Evolutionary conservation across 2,113 vertebrate species (phyloP).

Genomic region (Galbula dea): DNA sequence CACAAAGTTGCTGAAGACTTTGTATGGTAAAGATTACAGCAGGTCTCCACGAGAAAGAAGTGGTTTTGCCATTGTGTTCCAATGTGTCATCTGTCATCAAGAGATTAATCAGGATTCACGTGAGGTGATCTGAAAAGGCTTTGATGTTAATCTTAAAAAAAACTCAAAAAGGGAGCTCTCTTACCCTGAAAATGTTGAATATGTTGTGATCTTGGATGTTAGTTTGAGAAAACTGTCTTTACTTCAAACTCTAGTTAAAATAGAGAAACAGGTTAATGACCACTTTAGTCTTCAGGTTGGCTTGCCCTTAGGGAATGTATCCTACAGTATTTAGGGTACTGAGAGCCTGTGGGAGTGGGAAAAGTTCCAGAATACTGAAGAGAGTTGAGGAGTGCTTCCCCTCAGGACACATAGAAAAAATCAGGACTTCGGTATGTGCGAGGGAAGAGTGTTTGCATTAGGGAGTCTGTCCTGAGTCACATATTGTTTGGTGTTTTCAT

Average conservation of each 20-base stretch:
- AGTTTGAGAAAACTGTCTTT: neutral
- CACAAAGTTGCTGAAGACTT: neutral
- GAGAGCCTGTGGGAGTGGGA: neutral
- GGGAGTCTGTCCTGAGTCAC: neutral
- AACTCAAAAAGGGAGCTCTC: neutral
- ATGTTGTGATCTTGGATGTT: neutral
- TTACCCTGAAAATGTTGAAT: neutral
- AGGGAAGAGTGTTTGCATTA: neutral
- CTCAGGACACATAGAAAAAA: neutral
- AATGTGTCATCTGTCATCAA: neutral
- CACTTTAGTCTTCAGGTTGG: neutral
- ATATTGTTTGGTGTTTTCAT: neutral
- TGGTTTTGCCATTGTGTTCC: neutral
- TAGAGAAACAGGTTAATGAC: neutral
- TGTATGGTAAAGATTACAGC: neutral
- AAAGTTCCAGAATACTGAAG: neutral
- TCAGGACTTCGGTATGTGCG: neutral
- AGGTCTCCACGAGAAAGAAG: neutral
- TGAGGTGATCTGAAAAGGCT: constrained; percentile 33
- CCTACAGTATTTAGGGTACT: neutral
- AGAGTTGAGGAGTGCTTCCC: neutral
- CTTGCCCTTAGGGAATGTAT: neutral
- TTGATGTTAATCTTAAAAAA: constrained; percentile 2
- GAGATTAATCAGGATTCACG: neutral
- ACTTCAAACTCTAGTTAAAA: neutral